phyloP scores from a whole-genome alignment of 1,140 invertebrate species.

The Phthorimaea operculella region DNA sequence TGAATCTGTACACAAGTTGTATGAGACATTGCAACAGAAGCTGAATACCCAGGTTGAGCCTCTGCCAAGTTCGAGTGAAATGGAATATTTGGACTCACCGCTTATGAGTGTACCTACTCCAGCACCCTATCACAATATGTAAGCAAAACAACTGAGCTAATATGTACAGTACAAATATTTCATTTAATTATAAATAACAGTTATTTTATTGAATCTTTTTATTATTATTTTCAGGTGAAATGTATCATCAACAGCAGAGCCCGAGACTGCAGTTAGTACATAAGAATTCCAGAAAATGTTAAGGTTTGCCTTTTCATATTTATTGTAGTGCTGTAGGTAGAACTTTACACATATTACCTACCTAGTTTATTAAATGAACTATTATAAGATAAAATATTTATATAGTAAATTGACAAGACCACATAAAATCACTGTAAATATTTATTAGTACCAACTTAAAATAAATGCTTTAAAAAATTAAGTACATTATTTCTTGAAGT shows the following conservation, averaged over 20 bases:
- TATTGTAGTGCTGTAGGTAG: neutral
- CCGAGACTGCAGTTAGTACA: neutral
- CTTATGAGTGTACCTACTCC: slow-evolving; percentile 87
- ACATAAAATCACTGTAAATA: slow-evolving; percentile 37
- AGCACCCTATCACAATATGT: slow-evolving; percentile 72
- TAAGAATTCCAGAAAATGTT: neutral
- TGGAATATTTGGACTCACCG: slow-evolving; percentile 85
- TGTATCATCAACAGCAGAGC: neutral
- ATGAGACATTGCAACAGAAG: slow-evolving; percentile 81
- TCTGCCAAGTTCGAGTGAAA: slow-evolving; percentile 70
- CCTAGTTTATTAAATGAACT: neutral
- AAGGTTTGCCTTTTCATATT: neutral
- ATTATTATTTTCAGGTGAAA: neutral
- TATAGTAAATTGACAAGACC: neutral
- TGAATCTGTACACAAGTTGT: slow-evolving; percentile 85
- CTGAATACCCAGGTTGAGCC: slow-evolving; percentile 79
- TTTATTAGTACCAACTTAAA: slow-evolving; percentile 58
- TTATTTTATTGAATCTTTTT: neutral
- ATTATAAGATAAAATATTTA: neutral
- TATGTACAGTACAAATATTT: no score
- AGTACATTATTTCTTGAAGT: slow-evolving; percentile 14
- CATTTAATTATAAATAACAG: neutral
- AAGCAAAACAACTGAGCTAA: neutral
- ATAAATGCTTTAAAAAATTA: slow-evolving; percentile 33
- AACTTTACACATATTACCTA: neutral